Evolutionary conservation across 2,797 vertebrate species (phyloP).

Genomic region (Telmatherina bonti): DNA sequence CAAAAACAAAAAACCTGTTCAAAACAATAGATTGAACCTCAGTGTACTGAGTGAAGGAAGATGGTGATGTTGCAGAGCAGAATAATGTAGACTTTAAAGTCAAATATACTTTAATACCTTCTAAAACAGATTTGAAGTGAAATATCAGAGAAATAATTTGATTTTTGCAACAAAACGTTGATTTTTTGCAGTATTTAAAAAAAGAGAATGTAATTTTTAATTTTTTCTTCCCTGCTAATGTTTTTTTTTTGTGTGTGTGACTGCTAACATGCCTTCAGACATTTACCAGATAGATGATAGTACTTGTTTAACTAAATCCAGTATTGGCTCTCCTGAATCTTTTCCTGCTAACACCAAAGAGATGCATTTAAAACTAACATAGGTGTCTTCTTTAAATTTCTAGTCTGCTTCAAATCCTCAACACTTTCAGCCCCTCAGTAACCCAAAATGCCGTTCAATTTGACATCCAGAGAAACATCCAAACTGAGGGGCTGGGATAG

Average conservation of each 20-base stretch:
- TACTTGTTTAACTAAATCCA: background rate
- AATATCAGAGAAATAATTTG: too few species aligned
- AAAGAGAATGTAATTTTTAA: background rate
- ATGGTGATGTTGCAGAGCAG: too few species aligned
- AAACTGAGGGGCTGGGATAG: conserved; percentile 22
- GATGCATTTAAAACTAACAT: conserved; percentile 20
- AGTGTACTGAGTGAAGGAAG: background rate
- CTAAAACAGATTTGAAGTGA: too few species aligned
- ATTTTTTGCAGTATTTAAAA: background rate
- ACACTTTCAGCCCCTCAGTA: conserved; percentile 18
- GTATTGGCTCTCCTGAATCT: background rate
- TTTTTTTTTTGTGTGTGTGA: background rate
- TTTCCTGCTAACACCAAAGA: conserved; percentile 10
- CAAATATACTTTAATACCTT: background rate
- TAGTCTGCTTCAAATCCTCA: conserved; percentile 19
- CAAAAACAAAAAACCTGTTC: background rate
- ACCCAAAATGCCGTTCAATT: conserved; percentile 4
- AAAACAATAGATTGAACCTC: background rate
- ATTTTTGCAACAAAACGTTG: background rate
- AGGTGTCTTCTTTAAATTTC: conserved; percentile 32
- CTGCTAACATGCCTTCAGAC: background rate
- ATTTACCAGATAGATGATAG: too few species aligned
- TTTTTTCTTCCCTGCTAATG: background rate
- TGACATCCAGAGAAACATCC: conserved; percentile 33
- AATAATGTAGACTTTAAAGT: background rate